Evolutionary conservation across 2,888 invertebrate species (phyloP), one percentile per base, ranked within the genome.

Genomic region (Lapara coniferarum): DNA sequence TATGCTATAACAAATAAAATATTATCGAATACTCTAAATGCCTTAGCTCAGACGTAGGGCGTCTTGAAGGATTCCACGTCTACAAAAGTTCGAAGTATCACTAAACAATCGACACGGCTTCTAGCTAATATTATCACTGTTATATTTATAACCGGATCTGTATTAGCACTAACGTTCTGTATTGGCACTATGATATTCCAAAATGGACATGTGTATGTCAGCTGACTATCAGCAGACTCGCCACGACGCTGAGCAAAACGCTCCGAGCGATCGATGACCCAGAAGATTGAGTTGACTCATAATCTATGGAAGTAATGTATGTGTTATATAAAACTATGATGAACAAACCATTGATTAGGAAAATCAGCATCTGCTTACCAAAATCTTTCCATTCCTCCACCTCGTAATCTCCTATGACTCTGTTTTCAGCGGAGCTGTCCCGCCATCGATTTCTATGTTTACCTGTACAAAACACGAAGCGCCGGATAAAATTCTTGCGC

Each of bases 331-430:
- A 13, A 58, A 3, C 30, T 51, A 51, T 51, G 3, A 16, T 16
- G n/a, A 53, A 2, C 19, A 16, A 49, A 63, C 37, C 8, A 37
- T 37, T 37, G 7, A 6, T 30, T 37, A 30, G 30, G 30, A 37
- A 56, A 13, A 56, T 10, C 6, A 56, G 12, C 19, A 13, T 56
- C 56, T 58, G 84, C 95, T 94, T 85, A 95, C 95, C 95, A 88
- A 95, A 94, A 88, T 96, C 95, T 88, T 96, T 95, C 96, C 96
- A 96, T 89, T 96, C 96, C 90, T 96, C 96, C 78, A 96, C 95
- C 81, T 96, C 96, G 88, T 96, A 96, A 91, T 96, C 96, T 77
- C 94, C 94, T 75, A 95, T 91, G 76, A 95, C 95, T 90, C 95
- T 94, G 84, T 95, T 94, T 83, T 95, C 95, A 73, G 95, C 92